These are phyloP conservation scores for Drosophila tsacasi DNA, from an alignment of 1,140 invertebrate species.

Conservation along the genomic window DNA sequence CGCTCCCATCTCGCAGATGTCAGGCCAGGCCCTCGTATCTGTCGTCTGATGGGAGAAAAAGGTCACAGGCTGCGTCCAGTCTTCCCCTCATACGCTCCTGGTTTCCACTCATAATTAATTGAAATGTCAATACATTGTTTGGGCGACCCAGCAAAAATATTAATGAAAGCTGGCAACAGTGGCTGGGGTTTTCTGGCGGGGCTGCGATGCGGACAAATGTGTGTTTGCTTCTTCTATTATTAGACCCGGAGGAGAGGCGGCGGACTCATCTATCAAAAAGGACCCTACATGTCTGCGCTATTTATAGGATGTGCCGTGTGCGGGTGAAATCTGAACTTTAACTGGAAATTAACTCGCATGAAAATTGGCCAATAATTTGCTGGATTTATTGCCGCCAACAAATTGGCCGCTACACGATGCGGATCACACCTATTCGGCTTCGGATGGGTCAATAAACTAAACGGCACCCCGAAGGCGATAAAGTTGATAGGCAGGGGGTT, in stretches of 20 bases:
- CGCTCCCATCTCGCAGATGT: constrained; percentile 45
- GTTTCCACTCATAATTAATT: constrained; percentile 67
- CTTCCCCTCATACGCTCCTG: not conserved
- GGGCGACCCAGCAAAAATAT: constrained; percentile 54
- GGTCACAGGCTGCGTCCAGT: constrained; percentile 57
- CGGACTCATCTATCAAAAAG: constrained; percentile 68
- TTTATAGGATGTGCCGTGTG: constrained; percentile 49
- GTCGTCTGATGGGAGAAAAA: constrained; percentile 45
- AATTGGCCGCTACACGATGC: constrained; percentile 49
- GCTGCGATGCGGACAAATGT: constrained; percentile 7
- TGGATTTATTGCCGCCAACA: constrained; percentile 70
- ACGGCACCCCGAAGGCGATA: constrained; percentile 62
- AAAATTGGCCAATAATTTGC: constrained; percentile 59
- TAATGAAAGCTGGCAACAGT: constrained; percentile 56
- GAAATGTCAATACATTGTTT: constrained; percentile 83
- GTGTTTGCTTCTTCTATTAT: constrained; percentile 51
- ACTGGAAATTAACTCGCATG: constrained; percentile 77
- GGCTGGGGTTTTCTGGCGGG: not conserved
- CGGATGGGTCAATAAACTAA: constrained; percentile 76
- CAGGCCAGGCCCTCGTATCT: constrained; percentile 30
- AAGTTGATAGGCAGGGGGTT: constrained; percentile 56
- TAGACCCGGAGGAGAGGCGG: constrained; percentile 36
- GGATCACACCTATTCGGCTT: constrained; percentile 48
- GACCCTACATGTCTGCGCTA: constrained; percentile 37
- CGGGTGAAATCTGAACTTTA: constrained; percentile 60